Percentiles rank a stretch among this genome's conserved stretches.
Conservation (phyloP, 1,140 invertebrate genomes). For the Lordiphosa mommai region DNA sequence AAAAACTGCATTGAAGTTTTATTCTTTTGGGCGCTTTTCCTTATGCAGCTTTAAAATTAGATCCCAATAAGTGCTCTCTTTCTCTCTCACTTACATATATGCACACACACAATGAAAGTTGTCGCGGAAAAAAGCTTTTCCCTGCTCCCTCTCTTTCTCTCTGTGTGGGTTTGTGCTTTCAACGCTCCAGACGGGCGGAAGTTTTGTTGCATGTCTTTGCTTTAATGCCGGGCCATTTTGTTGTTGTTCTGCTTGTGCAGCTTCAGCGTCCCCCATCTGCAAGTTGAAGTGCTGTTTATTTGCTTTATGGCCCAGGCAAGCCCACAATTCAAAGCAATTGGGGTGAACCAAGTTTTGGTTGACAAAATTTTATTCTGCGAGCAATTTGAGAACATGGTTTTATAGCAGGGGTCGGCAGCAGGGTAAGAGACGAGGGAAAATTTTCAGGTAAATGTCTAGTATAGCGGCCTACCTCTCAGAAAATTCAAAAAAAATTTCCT, state of each 20-base stretch:
- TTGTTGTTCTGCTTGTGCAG: conserved; percentile 25
- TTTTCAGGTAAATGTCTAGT: no score
- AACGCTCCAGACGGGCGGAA: conserved; percentile 35
- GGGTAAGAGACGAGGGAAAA: no score
- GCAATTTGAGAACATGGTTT: no score
- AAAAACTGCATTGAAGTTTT: conserved; percentile 58
- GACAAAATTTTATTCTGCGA: no score
- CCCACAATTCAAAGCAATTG: conserved; percentile 4
- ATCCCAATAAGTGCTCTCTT: conserved; percentile 33
- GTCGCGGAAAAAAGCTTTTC: conserved; percentile 45
- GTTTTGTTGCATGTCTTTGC: conserved; percentile 20
- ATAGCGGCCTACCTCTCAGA: no score
- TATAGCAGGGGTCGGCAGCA: no score
- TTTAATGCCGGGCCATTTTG: conserved; percentile 15
- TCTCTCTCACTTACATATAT: background rate
- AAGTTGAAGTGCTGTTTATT: conserved; percentile 29
- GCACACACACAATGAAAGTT: conserved; percentile 10
- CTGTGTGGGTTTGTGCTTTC: conserved; percentile 16
- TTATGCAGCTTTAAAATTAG: conserved; percentile 65
- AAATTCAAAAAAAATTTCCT: no score
- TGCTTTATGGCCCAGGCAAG: conserved; percentile 22
- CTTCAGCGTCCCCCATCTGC: conserved; percentile 12
- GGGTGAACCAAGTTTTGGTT: conserved; percentile 23
- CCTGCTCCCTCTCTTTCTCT: conserved; percentile 15
- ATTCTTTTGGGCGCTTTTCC: conserved; percentile 54